Percentiles rank a stretch among this genome's conserved stretches.
Evolutionary conservation across 2,797 vertebrate genomes (phyloP).

Genomic region (Numenius phaeopus): DNA sequence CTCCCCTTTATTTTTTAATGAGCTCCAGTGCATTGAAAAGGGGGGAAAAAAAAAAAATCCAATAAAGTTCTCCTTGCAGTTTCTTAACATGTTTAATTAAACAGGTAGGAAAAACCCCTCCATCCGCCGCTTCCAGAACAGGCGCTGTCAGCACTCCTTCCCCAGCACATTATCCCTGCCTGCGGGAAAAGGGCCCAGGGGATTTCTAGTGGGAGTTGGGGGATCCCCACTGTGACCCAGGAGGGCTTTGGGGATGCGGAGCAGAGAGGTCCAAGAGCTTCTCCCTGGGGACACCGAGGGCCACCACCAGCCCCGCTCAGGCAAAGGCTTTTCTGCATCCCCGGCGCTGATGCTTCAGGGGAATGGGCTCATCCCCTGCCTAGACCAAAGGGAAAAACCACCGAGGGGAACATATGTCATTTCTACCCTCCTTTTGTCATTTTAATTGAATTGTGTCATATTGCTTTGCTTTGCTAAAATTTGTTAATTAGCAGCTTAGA

Average conservation of each 20-base stretch:
- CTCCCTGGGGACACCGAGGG: not conserved
- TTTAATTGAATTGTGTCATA: constrained; percentile 51
- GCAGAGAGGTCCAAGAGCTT: not conserved
- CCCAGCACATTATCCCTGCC: not conserved
- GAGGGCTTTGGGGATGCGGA: not conserved
- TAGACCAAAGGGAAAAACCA: not conserved
- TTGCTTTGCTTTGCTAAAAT: constrained; percentile 20
- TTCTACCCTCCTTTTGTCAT: constrained; percentile 24
- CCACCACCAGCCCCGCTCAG: rapidly evolving
- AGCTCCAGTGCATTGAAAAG: not conserved
- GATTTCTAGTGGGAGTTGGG: not conserved
- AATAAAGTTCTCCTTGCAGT: not conserved
- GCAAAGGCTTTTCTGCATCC: not conserved
- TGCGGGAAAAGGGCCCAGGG: not conserved
- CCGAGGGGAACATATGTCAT: not conserved
- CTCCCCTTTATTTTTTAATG: constrained; percentile 21
- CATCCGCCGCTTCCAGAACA: not conserved
- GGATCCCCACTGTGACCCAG: not conserved
- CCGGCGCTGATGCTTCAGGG: not conserved
- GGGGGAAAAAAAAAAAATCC: not conserved
- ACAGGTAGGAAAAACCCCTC: not conserved
- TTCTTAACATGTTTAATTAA: constrained; percentile 50
- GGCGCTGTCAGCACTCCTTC: not conserved
- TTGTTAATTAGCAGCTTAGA: constrained; percentile 39
- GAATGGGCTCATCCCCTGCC: not conserved